A percentile compares a stretch with the other conserved stretches of the same genome.
phyloP scores from a whole-genome alignment of 1,140 invertebrate genomes.

The Drosophila takahashii region DNA sequence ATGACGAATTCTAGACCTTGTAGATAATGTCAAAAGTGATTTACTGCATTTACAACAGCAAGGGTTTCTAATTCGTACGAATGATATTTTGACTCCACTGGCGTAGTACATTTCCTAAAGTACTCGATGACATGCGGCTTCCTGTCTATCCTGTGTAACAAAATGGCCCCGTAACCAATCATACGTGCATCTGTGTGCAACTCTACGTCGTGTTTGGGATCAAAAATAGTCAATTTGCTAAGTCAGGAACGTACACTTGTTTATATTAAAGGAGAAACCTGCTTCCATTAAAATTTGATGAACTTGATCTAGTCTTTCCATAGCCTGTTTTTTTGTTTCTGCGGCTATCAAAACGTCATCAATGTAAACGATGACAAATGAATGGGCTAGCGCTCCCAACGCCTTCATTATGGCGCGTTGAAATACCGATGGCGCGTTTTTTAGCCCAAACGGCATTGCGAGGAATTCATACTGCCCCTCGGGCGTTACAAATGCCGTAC shows the following conservation, averaged over 20 bases:
- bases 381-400: background rate
- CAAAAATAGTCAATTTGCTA: slow-evolving; percentile 4
- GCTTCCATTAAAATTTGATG: background rate
- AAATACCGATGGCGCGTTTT: background rate
- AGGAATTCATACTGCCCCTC: slow-evolving; percentile 6
- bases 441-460: background rate
- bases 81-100: background rate
- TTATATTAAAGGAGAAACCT: background rate
- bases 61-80: too few relatives aligned
- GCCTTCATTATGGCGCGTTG: background rate
- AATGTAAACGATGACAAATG: background rate
- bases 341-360: too few relatives aligned
- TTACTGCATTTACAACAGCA: slow-evolving; percentile 10
- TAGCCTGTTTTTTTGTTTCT: background rate
- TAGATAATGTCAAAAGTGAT: slow-evolving; percentile 31
- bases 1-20: slow-evolving; percentile 22
- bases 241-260: background rate
- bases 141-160: slow-evolving; percentile 15
- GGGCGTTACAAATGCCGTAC: background rate
- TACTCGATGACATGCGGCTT: slow-evolving; percentile 16
- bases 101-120: slow-evolving; percentile 19
- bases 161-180: slow-evolving; percentile 17
- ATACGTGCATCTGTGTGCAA: slow-evolving; percentile 12
- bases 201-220: slow-evolving; percentile 12
- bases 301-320: background rate